phyloP scores from a whole-genome alignment of 2,888 invertebrate species.

The Cheilosia variabilis region DNA sequence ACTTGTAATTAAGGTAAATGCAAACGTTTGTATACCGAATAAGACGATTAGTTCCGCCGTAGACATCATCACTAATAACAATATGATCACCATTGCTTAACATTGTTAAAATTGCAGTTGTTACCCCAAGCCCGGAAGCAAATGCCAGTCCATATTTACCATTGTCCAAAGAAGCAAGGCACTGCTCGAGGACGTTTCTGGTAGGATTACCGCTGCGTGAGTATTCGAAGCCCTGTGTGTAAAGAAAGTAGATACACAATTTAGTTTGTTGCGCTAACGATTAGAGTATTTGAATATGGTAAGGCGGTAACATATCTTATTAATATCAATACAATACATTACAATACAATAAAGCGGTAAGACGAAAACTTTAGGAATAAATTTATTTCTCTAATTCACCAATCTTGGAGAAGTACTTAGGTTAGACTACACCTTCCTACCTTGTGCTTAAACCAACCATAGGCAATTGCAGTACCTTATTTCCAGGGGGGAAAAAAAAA shows the following conservation, averaged over 20 bases:
- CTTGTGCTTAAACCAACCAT: no score
- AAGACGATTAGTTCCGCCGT: slow-evolving; percentile 95
- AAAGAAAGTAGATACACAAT: not conserved
- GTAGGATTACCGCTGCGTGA: slow-evolving; percentile 97
- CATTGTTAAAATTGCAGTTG: slow-evolving; percentile 89
- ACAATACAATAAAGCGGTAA: no score
- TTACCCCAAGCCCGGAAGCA: slow-evolving; percentile 96
- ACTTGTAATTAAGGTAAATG: not conserved
- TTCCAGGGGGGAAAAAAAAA: no score
- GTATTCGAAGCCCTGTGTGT: slow-evolving; percentile 92
- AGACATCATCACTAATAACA: slow-evolving; percentile 95
- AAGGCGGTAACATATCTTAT: no score
- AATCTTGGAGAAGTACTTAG: no score
- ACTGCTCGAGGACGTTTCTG: slow-evolving; percentile 93
- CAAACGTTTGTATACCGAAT: slow-evolving; percentile 84
- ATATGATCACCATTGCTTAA: slow-evolving; percentile 95
- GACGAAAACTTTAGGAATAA: no score
- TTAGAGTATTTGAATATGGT: no score
- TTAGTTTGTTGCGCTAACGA: not conserved
- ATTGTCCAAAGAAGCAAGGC: slow-evolving; percentile 94
- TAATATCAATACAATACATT: no score
- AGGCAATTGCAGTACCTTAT: no score
- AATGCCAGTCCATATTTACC: slow-evolving; percentile 93
- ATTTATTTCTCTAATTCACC: no score
- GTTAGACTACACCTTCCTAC: no score